Evolutionary conservation across 1,140 invertebrate genomes (phyloP).

Genomic region (Lordiphosa clarofinis): DNA sequence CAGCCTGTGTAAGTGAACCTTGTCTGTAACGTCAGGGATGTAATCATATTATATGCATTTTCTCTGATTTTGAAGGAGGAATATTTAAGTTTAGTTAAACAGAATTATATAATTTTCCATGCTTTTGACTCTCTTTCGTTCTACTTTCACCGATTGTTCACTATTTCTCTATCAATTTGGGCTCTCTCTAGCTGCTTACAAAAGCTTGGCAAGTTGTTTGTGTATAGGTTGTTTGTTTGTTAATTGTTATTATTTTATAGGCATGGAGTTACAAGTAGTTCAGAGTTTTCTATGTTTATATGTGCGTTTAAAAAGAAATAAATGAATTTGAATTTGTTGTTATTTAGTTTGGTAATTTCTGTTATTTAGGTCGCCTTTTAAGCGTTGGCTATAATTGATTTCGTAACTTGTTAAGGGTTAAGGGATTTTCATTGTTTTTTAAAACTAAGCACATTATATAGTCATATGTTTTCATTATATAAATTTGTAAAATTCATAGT

Average conservation of each 20-base stretch:
- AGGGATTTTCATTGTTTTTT: slow-evolving; percentile 14
- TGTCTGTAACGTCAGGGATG: no score
- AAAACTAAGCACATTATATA: slow-evolving; percentile 13
- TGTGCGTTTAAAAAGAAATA: slow-evolving; percentile 8
- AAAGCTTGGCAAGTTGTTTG: not conserved
- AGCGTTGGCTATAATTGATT: not conserved
- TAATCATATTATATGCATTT: no score
- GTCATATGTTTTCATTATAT: slow-evolving; percentile 46
- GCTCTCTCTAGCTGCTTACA: no score
- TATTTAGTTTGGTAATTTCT: not conserved
- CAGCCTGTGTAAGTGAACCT: no score
- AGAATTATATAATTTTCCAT: no score
- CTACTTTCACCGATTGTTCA: no score
- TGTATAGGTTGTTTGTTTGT: slow-evolving; percentile 22
- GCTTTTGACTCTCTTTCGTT: no score
- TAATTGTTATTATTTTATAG: slow-evolving; percentile 19
- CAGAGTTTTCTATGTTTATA: slow-evolving; percentile 38
- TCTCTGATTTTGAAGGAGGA: no score
- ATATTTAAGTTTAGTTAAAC: no score
- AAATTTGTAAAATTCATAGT: slow-evolving; percentile 44
- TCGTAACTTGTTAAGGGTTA: slow-evolving; percentile 8
- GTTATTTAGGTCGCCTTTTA: not conserved
- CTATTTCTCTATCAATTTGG: no score
- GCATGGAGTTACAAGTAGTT: slow-evolving; percentile 65
- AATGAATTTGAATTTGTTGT: no score